Base-by-base conservation (phyloP, 2,113 vertebrate species). In the Neoarius graeffei region DNA sequence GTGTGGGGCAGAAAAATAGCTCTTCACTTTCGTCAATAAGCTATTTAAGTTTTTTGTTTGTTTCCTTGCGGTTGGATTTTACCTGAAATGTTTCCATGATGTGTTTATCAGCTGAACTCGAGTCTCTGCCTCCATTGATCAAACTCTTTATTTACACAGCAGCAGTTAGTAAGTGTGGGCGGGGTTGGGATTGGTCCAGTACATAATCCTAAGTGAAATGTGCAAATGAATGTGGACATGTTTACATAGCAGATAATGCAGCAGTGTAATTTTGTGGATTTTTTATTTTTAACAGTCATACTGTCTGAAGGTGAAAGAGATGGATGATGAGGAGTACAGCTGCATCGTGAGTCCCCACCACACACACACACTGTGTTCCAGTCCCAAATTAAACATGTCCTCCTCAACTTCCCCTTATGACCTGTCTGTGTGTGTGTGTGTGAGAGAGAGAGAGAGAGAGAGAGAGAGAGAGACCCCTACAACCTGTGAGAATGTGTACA, bases 251-350 rank as follows among this genome's bases (percentile, higher is more conserved):
- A 76, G 11, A 50, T 74, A 56, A 77, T 54, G 5, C 74, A 76
- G 69, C 42, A 7, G 1, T 69, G n/a, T 81, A 35, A 19, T 6
- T 42, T 42, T n/a, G n/a, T n/a, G n/a, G n/a, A n/a, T n/a, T 4
- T 42, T 42, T 42, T 42, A 4, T 42, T 42, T 42, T 42, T 0
- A 42, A 0, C 94, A 99, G 98, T 99, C 98, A 0, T 99, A 99
- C 91, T 99, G 98, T 93, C 93, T 99, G 92, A 99, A 99, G 94
- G 98, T 99, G 94, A 99, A 99, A 92, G 98, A 99, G 93, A 99
- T 99, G 98, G 98, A 99, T 20, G 98, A 99, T 85, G 98, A 99
- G 90, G 98, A 99, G 54, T 99, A 99, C 95, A 99, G 96, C 95
- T 99, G 97, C 92, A 98, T 98, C 1, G 98, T 99, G 92, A 98